Percentiles rank a stretch among this genome's conserved stretches.
Evolutionary conservation across 2,113 vertebrate genomes (phyloP).

Genomic region (Synodontis membranacea): DNA sequence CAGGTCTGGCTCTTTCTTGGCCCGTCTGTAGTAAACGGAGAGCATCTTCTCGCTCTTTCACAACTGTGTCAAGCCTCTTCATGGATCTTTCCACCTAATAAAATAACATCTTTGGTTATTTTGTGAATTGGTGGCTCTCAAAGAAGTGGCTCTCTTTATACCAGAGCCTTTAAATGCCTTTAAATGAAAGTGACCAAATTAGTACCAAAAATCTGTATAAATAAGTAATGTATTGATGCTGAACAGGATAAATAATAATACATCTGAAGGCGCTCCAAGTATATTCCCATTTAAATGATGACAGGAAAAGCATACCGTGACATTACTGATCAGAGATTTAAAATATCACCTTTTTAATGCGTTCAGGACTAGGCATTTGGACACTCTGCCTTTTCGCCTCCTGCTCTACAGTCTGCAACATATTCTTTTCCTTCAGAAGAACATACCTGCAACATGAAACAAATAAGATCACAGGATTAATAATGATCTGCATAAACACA

Average conservation of each 20-base stretch:
- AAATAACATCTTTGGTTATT: neutral
- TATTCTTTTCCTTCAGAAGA: constrained; percentile 93
- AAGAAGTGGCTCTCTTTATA: neutral
- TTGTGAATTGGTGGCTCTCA: neutral
- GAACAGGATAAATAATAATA: neutral
- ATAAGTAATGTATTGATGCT: neutral
- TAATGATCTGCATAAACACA: neutral
- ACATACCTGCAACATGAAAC: constrained; percentile 82
- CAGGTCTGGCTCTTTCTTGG: constrained; percentile 83
- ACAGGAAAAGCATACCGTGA: neutral
- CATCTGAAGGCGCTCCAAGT: neutral
- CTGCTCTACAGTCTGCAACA: constrained; percentile 91
- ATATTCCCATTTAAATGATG: neutral
- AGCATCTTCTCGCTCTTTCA: constrained; percentile 84
- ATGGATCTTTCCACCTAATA: constrained; percentile 84
- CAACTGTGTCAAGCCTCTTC: constrained; percentile 82
- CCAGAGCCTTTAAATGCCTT: neutral
- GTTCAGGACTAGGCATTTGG: constrained; percentile 91
- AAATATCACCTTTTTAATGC: constrained; percentile 83
- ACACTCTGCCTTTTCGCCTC: constrained; percentile 82
- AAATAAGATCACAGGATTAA: neutral
- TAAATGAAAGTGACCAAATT: neutral
- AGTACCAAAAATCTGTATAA: neutral
- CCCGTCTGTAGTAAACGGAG: constrained; percentile 91
- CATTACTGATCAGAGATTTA: neutral